phyloP scores from a whole-genome alignment of 2,888 invertebrate species.

The Lasioglossum malachurum region DNA sequence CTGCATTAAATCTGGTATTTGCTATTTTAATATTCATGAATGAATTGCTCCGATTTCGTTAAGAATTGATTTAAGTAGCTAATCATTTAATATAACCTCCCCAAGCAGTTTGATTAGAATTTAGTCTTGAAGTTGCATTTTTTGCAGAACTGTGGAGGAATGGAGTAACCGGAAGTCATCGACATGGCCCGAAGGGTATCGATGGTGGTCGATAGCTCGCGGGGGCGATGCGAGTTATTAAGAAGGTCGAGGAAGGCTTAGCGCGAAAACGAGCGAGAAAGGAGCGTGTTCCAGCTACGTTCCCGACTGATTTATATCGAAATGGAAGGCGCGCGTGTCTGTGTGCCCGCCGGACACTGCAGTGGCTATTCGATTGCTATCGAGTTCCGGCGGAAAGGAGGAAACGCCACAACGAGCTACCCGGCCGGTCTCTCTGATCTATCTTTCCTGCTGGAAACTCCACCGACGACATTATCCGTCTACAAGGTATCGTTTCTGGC shows the following conservation, averaged over 20 bases:
- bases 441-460: conserved; percentile 72
- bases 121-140: neutral
- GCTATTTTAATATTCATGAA: neutral
- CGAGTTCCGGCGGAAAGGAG: conserved; percentile 83
- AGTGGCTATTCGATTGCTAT: conserved; percentile 80
- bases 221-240: neutral
- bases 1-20: neutral
- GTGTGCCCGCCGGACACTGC: conserved; percentile 57
- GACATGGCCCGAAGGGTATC: neutral
- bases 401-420: conserved; percentile 73
- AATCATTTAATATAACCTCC: neutral
- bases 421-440: conserved; percentile 66
- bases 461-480: conserved; percentile 64
- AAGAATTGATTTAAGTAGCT: neutral
- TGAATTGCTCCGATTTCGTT: no score
- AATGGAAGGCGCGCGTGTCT: conserved; percentile 54
- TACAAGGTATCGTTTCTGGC: conserved; percentile 45
- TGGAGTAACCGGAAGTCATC: neutral
- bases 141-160: neutral
- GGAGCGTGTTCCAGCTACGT: conserved; percentile 25
- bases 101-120: neutral
- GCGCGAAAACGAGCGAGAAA: conserved; percentile 17
- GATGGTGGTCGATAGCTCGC: neutral
- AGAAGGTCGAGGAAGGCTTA: conserved; percentile 5
- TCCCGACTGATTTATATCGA: conserved; percentile 59